Conservation (phyloP, 2,113 vertebrate species). For the Apeltes quadracus region DNA sequence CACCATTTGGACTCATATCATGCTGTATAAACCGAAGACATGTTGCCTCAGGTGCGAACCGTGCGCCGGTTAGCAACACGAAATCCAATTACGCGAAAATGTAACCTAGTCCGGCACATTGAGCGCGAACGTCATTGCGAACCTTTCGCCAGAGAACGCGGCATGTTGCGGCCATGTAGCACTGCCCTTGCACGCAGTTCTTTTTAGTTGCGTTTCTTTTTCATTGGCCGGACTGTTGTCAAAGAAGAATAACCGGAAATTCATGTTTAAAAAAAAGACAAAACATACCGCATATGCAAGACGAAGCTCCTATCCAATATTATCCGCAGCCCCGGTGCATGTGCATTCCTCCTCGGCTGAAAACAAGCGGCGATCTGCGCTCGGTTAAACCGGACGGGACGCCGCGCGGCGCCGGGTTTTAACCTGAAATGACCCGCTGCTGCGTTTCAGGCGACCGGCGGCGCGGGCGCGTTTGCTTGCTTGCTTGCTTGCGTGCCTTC, state of each 20-base stretch:
- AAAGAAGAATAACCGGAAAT: slow-evolving; percentile 11
- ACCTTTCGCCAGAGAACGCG: slow-evolving; percentile 4
- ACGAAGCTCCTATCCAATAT: slow-evolving; percentile 53
- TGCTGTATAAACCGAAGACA: slow-evolving; percentile 10
- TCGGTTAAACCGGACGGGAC: slow-evolving; percentile 53
- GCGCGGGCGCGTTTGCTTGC: not conserved
- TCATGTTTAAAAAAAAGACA: slow-evolving; percentile 5
- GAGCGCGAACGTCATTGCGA: slow-evolving; percentile 7
- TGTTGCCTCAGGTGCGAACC: not conserved
- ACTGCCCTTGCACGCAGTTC: slow-evolving; percentile 17
- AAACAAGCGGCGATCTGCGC: slow-evolving; percentile 56
- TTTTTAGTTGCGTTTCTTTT: not conserved
- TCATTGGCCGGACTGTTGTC: slow-evolving; percentile 38
- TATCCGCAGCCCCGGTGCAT: slow-evolving; percentile 46
- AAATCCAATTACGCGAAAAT: slow-evolving; percentile 6
- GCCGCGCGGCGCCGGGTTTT: slow-evolving; percentile 57
- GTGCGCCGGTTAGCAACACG: not conserved
- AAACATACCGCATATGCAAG: slow-evolving; percentile 69
- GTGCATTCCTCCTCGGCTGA: slow-evolving; percentile 66
- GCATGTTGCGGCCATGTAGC: not conserved
- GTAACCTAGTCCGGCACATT: slow-evolving; percentile 35
- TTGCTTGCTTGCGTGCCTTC: not conserved
- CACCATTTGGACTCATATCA: not conserved
- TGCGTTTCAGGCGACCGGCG: slow-evolving; percentile 52
- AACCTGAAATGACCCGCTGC: slow-evolving; percentile 78